phyloP scores from a whole-genome alignment of 2,113 vertebrate genomes.

The Lophius piscatorius region DNA sequence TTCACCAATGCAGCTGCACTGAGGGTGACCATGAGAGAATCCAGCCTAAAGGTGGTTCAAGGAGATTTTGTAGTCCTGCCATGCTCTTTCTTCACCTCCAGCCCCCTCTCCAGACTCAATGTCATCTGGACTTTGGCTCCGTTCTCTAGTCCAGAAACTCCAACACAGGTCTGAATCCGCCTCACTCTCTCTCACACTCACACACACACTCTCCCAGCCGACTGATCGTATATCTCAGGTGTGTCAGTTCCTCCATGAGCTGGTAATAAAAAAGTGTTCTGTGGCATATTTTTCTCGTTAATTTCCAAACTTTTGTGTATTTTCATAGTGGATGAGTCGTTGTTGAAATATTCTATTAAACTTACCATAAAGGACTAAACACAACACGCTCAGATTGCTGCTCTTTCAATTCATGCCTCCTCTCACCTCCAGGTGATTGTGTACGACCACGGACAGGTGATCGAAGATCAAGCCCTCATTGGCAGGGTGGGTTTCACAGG shows the following conservation, averaged over 20 bases:
- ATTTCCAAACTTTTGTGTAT: too few relatives aligned
- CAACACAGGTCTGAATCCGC: conserved; percentile 74
- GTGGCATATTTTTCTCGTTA: too few relatives aligned
- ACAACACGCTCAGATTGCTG: too few relatives aligned
- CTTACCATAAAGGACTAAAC: too few relatives aligned
- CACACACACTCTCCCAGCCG: not conserved
- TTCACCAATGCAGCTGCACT: conserved; percentile 58
- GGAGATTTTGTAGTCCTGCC: conserved; percentile 78
- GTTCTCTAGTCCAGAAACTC: conserved; percentile 68
- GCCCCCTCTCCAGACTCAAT: conserved; percentile 79
- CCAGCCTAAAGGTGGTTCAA: conserved; percentile 73
- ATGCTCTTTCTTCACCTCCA: conserved; percentile 81
- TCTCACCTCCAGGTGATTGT: conserved; percentile 78
- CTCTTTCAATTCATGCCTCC: not conserved
- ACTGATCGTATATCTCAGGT: too few relatives aligned
- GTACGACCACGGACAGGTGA: conserved; percentile 82
- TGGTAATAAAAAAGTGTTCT: too few relatives aligned
- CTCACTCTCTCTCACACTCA: not conserved
- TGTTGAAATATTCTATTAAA: too few relatives aligned
- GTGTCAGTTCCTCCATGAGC: too few relatives aligned
- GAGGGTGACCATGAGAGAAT: conserved; percentile 75
- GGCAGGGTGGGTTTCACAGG: conserved; percentile 81
- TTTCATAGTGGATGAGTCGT: too few relatives aligned
- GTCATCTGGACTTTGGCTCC: conserved; percentile 84
- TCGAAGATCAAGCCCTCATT: conserved; percentile 77